Base-by-base conservation (phyloP, 2,888 invertebrate species). In the Alloscopus bannaensis region DNA sequence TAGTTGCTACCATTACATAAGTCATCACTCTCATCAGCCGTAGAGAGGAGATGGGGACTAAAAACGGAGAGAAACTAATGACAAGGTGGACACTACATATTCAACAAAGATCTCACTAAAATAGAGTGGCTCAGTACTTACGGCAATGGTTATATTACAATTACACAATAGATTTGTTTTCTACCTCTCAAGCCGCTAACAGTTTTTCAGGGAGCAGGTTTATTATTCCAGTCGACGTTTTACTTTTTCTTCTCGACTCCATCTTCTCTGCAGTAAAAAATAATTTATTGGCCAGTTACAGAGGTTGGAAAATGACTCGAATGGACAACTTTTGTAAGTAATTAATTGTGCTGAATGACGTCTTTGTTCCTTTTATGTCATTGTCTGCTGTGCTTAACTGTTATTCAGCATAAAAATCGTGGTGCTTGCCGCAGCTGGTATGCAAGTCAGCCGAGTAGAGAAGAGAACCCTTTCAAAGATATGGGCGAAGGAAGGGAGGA, bases 221-320 rank as follows among this genome's bases (percentile, higher is more conserved):
- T 70, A 70, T 59, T 70, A 70, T 29, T 59, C 50, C 66, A 69
- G 40, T 45, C n/a, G n/a, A n/a, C n/a, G 66, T 29, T 50, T 66
- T 57, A 3, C 11, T 52, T 28, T 57, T 20, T 68, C 18, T 45
- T 52, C 22, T 31, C 36, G 6, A 6, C 36, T 36, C 36, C 13
- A 6, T 52, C n/a, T 22, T 20, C 20, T 22, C 47, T 36, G 40
- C 62, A 62, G 36, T 64, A 72, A 40, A 42, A 64, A 55, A 64
- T 72, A 72, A 72, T 72, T 72, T 72, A 72, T 72, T 64, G 72
- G 72, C 28, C 55, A 72, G 64, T 72, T 72, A 42, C 52, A 26
- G 62, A 26, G 42, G 64, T 64, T 50, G 55, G 55, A 72, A 45
- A 72, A 42, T 64, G 42, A 64, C 72, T 72, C 29, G 72, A 72